Evolutionary conservation across 2,888 invertebrate genomes (phyloP), one percentile per base, ranked within the genome.

Genomic region (Sesamia inferens): DNA sequence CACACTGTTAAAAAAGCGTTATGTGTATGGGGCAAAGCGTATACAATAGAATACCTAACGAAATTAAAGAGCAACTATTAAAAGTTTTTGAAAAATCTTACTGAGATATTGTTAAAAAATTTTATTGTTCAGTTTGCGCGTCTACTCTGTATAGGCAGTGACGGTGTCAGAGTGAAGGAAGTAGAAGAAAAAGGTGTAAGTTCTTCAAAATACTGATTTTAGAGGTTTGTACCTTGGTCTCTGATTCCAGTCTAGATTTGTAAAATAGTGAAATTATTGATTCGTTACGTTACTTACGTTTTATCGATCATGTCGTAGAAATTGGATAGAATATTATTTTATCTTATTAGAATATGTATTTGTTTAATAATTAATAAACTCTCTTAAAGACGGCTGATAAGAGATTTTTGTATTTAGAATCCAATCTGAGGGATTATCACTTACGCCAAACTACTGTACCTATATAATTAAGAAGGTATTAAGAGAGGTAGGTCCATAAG

Each of bases 381-480:
- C 24, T n/a, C 24, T 13, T 24, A 62, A n/a, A 39, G 31, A 44
- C 31, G 31, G 31, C 3, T 31, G 31, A 31, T 22, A 61, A 24
- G 3, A 64, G 39, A n/a, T 39, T 61, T 63, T n/a, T 39, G 13
- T 47, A n/a, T 62, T 47, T 51, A 68, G 61, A 58, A 51, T 57
- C 67, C 48, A 55, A 71, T 71, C 68, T 74, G 31, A 76, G 73
- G 59, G 81, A 72, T 85, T 72, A 83, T 72, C 71, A 31, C 55
- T 39, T 66, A 44, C 75, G 66, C 57, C 57, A 22, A 64, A 63
- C 71, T 71, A 72, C 73, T 71, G 3, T 31, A 31, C 31, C 31
- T 71, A 61, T 64, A 66, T 83, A 79, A 64, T 85, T 79, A 83
- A 74, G 77, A 62, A 62, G 62, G 55, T 59, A 44, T 83, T 74